Conservation (phyloP, 1,140 invertebrate species). For the Drosophila asahinai region DNA sequence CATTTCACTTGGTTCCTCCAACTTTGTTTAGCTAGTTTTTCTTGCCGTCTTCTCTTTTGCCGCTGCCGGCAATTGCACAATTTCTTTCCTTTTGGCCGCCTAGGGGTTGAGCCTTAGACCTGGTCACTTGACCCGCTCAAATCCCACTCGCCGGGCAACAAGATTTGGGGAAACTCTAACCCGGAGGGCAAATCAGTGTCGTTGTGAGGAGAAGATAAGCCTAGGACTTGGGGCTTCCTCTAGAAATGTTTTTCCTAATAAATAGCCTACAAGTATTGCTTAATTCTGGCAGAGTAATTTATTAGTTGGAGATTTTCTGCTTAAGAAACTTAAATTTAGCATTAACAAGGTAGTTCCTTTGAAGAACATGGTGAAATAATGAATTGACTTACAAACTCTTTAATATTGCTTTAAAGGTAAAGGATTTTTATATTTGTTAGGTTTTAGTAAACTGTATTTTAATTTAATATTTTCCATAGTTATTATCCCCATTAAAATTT, state of each 20-base stretch:
- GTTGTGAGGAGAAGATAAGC: background rate
- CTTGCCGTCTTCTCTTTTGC: constrained; percentile 21
- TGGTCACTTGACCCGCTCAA: constrained; percentile 39
- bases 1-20: constrained; percentile 70
- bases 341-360: background rate
- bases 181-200: constrained; percentile 45
- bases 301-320: background rate
- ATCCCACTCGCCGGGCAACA: background rate
- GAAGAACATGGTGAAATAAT: background rate
- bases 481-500: too few species aligned
- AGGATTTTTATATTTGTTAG: too few species aligned
- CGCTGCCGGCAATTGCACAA: constrained; percentile 36
- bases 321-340: background rate
- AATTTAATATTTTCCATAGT: too few species aligned
- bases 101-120: constrained; percentile 28
- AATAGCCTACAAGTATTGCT: background rate
- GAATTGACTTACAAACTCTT: background rate
- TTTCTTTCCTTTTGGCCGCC: constrained; percentile 8
- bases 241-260: background rate
- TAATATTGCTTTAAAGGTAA: too few species aligned
- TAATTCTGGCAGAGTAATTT: background rate
- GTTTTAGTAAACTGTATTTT: too few species aligned
- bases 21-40: constrained; percentile 37
- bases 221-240: constrained; percentile 3
- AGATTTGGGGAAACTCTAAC: background rate